Evolutionary conservation across 2,797 vertebrate genomes (phyloP), one percentile per base, ranked within the genome.

Genomic region (Macropus fuliginosus): DNA sequence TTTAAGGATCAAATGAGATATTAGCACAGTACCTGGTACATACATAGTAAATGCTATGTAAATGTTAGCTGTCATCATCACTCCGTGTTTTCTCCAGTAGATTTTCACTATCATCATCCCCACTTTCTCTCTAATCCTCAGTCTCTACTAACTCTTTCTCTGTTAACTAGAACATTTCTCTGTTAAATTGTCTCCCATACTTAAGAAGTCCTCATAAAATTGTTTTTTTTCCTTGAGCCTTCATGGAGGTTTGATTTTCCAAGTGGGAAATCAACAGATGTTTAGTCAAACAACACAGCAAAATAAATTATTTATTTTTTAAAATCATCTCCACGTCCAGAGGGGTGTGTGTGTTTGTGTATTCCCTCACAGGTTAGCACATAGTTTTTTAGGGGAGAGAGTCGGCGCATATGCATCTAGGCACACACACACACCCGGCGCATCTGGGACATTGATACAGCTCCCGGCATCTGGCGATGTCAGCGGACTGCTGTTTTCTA

Each of bases 381-480:
- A 62, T 62, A 13, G 34, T 34, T 34, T 34, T 62, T 59, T 31
- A 13, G 31, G 59, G 59, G 59, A 34, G 13, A 13, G 59, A 34
- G 12, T 34, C 31, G 34, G 59, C 4, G 59, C 31, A 31, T 14
- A 62, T 34, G 59, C 59, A 62, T 62, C 10, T 10, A 62, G 31
- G 31, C 59, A 62, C 31, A 62, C 31, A 34, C 12, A 34, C 29
- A 62, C 59, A 13, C 0, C 14, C 29, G 57, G 29, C 31, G 1
- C 29, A 34, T 31, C 2, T 62, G 59, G 12, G 59, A 16, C 59
- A 34, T 62, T 4, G 28, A 34, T 34, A 4, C 29, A 13, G 59
- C 29, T 3, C 31, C 0, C 34, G 13, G 4, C 11, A 0, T 0
- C 31, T 34, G 10, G 57, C 29, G 0, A 29, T 34, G 31, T 4